Evolutionary conservation across 2,113 vertebrate species (phyloP).

Genomic region (Columba livia): DNA sequence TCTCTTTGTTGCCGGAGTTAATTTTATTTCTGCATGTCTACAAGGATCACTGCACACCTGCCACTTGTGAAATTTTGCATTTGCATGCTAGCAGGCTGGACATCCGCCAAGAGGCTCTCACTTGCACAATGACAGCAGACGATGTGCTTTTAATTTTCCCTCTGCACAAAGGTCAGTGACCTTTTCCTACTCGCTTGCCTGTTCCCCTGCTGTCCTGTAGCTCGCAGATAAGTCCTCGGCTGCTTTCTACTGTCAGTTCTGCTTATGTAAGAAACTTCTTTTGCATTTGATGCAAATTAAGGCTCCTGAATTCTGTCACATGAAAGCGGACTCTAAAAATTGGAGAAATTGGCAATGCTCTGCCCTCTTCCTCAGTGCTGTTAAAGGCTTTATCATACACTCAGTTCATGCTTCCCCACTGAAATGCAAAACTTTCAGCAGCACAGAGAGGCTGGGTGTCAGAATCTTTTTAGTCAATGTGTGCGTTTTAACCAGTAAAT

Average conservation of each 20-base stretch:
- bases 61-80: conserved; percentile 7
- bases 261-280: conserved; percentile 38
- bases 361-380: not conserved
- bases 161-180: not conserved
- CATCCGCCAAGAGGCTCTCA: not conserved
- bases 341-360: conserved; percentile 26
- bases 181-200: not conserved
- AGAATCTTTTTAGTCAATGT: not conserved
- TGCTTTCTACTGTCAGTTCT: conserved; percentile 36
- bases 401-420: not conserved
- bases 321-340: conserved; percentile 8
- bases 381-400: conserved; percentile 10
- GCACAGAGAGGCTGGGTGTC: not conserved
- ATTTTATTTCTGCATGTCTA: not conserved
- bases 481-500: not conserved
- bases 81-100: not conserved
- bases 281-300: conserved; percentile 25
- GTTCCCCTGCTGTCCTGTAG: not conserved
- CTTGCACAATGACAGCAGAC: not conserved
- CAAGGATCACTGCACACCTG: not conserved
- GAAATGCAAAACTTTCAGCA: conserved; percentile 16
- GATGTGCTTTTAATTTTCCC: conserved; percentile 18
- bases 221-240: conserved; percentile 5
- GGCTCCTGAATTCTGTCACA: conserved; percentile 32
- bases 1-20: not conserved